A percentile compares a stretch with the other conserved stretches of the same genome.
phyloP scores from a whole-genome alignment of 2,888 invertebrate species.

The Acleris emargana region DNA sequence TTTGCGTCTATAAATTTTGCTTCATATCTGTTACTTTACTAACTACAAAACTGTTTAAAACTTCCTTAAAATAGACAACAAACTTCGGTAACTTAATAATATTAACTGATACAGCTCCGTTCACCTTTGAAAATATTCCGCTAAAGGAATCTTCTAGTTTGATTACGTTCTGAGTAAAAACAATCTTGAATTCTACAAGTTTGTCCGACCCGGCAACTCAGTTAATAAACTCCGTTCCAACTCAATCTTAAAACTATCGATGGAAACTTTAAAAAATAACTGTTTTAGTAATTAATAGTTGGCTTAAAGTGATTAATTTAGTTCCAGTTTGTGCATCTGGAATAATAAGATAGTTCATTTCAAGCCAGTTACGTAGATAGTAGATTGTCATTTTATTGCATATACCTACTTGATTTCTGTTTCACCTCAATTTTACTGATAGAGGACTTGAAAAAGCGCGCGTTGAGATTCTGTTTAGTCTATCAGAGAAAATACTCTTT shows the following conservation, averaged over 20 bases:
- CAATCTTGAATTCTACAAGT: constrained; percentile 64
- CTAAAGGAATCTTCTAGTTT: constrained; percentile 55
- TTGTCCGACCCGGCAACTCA: constrained; percentile 63
- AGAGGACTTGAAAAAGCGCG: no score
- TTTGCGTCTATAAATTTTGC: no score
- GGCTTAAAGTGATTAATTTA: not conserved
- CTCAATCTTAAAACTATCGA: constrained; percentile 35
- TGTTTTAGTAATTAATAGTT: constrained; percentile 23
- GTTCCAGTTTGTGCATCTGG: no score
- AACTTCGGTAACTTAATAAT: constrained; percentile 20
- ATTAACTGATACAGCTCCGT: constrained; percentile 16
- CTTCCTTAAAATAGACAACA: constrained; percentile 4
- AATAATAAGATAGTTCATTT: no score
- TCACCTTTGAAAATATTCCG: constrained; percentile 20
- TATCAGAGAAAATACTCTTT: no score
- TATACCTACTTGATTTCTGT: no score
- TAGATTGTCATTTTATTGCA: no score
- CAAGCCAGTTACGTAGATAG: no score
- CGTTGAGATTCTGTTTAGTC: no score
- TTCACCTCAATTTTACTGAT: no score
- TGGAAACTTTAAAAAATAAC: constrained; percentile 23
- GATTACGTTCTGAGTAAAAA: constrained; percentile 68
- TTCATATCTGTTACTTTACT: not conserved
- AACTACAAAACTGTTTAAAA: not conserved
- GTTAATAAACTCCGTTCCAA: constrained; percentile 64